Conservation (phyloP, 2,113 vertebrate species). For the Arenaria interpres region DNA sequence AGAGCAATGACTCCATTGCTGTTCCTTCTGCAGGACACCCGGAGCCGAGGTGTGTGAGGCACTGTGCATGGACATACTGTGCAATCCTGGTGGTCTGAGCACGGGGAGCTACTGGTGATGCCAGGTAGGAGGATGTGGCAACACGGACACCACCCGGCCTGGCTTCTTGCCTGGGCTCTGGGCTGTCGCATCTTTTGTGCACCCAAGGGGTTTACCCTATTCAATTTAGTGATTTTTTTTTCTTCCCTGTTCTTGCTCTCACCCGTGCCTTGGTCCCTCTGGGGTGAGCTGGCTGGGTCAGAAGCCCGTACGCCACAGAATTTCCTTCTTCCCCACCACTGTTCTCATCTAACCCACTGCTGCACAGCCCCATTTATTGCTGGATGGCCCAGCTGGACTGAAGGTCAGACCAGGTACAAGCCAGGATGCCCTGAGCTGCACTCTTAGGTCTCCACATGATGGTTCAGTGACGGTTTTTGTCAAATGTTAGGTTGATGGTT, state of each 20-base stretch:
- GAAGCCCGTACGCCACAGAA: background rate
- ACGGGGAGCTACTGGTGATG: background rate
- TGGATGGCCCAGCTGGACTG: background rate
- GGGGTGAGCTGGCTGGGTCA: background rate
- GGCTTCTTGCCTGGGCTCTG: background rate
- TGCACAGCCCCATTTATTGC: background rate
- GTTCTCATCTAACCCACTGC: background rate
- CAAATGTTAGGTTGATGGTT: background rate
- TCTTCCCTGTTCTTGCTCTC: background rate
- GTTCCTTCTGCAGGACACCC: background rate
- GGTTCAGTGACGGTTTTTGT: background rate
- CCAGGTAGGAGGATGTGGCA: background rate
- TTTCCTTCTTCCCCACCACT: background rate
- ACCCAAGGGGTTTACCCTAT: background rate
- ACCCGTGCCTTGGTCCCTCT: background rate
- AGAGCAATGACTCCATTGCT: background rate
- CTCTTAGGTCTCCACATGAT: background rate
- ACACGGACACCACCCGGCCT: accelerated
- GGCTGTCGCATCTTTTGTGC: background rate
- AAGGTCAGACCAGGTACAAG: background rate
- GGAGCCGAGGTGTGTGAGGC: background rate
- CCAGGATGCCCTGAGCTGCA: background rate
- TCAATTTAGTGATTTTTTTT: background rate
- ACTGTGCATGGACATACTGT: accelerated
- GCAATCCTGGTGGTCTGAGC: accelerated